Conservation (phyloP, 2,113 vertebrate genomes). For the Crotalus tigris region DNA sequence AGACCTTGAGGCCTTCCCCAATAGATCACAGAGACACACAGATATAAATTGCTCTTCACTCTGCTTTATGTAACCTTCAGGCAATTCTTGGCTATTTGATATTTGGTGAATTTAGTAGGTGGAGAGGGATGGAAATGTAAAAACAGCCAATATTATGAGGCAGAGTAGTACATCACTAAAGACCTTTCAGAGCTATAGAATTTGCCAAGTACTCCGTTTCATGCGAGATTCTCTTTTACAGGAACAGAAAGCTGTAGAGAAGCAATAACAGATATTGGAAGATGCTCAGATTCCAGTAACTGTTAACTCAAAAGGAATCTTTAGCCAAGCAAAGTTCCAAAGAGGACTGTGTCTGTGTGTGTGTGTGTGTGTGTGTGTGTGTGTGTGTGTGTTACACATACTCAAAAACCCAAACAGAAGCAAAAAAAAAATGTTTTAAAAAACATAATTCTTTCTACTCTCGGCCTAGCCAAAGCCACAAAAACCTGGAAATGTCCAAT, state of each 20-base stretch:
- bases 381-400: too few relatives aligned
- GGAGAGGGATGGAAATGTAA: neutral
- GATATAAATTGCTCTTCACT: neutral
- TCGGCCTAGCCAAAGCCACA: constrained; percentile 46
- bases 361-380: neutral
- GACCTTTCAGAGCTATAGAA: neutral
- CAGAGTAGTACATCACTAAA: neutral
- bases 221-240: constrained; percentile 14
- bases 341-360: neutral
- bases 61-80: neutral
- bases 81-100: neutral
- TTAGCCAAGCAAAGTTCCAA: neutral
- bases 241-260: constrained; percentile 22
- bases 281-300: constrained; percentile 31
- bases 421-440: constrained; percentile 41
- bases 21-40: neutral
- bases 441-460: constrained; percentile 47
- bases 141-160: neutral
- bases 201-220: neutral
- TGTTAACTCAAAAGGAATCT: constrained; percentile 34
- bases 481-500: constrained; percentile 39
- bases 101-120: neutral
- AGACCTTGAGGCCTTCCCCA: neutral
- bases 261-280: constrained; percentile 19
- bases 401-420: constrained; percentile 42